Evolutionary conservation across 2,113 vertebrate species (phyloP).

Genomic region (Upupa epops): DNA sequence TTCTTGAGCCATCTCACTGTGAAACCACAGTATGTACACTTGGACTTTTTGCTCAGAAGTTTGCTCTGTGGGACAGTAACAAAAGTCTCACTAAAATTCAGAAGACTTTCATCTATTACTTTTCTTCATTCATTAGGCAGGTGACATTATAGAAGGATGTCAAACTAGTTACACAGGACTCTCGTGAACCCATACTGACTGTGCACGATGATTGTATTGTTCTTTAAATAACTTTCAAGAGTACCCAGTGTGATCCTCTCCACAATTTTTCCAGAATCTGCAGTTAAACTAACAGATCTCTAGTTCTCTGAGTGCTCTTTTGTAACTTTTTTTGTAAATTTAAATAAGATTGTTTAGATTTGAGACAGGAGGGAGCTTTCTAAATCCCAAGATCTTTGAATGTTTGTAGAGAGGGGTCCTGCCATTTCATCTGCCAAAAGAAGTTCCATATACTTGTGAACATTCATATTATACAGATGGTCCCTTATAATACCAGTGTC

Average conservation of each 20-base stretch:
- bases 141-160: background rate
- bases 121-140: background rate
- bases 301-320: background rate
- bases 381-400: background rate
- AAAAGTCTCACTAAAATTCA: background rate
- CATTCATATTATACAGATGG: background rate
- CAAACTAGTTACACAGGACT: background rate
- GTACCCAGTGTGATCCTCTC: background rate
- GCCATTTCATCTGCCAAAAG: accelerated
- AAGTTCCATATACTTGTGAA: background rate
- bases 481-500: background rate
- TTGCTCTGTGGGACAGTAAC: background rate
- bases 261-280: background rate
- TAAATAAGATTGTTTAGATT: background rate
- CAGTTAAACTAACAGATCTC: background rate
- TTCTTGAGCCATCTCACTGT: too few relatives aligned
- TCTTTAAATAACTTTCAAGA: background rate
- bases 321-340: too few relatives aligned
- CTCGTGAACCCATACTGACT: background rate
- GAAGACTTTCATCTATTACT: background rate
- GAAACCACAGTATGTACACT: too few relatives aligned
- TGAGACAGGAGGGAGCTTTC: background rate
- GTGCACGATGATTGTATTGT: background rate
- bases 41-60: background rate
- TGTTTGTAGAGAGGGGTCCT: background rate